Evolutionary conservation across 2,888 invertebrate species (phyloP), one percentile per base, ranked within the genome.

Genomic region (Tetragonula carbonaria): DNA sequence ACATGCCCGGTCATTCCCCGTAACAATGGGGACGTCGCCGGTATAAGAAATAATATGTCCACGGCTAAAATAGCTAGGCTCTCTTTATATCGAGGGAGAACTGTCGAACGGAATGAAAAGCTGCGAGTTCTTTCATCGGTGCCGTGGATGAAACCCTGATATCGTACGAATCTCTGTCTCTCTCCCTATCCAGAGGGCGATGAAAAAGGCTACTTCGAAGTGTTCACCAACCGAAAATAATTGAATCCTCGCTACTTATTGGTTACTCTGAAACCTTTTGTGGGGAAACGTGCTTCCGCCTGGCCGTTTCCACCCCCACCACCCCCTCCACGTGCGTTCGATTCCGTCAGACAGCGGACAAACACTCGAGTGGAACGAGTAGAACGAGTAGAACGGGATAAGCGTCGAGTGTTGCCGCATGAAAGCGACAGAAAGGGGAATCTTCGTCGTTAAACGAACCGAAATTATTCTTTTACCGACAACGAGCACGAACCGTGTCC

Each of bases 161-260:
- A 83, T 83, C 66, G 59, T 78, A 74, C 83, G 84, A 78, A 82
- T 84, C 74, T 72, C 53, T 45, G 4, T 38, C 45, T 45, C 8
- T 62, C 82, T 67, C 21, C 57, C 57, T 28, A 18, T 79, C 57
- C 55, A n/a, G 45, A 8, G 45, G 21, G 23, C 62, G 75, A 84
- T 84, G 80, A 80, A 78, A 84, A 85, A 78, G 74, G 71, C 74
- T 63, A 80, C 85, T 75, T 72, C n/a, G 55, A 70, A 74, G 72
- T 84, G 87, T 78, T 77, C 86, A 75, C 63, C 86, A 72, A 81
- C 68, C 79, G 86, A 84, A 81, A 86, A 81, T 87, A 86, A 87
- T 87, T 77, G 84, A 87, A 87, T 87, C 84, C 70, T 62, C 77
- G 51, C 79, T 81, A 78, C 86, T 83, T 83, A 77, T 80, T 85